phyloP scores from a whole-genome alignment of 2,797 vertebrate genomes.

The Cebuella pygmaea region DNA sequence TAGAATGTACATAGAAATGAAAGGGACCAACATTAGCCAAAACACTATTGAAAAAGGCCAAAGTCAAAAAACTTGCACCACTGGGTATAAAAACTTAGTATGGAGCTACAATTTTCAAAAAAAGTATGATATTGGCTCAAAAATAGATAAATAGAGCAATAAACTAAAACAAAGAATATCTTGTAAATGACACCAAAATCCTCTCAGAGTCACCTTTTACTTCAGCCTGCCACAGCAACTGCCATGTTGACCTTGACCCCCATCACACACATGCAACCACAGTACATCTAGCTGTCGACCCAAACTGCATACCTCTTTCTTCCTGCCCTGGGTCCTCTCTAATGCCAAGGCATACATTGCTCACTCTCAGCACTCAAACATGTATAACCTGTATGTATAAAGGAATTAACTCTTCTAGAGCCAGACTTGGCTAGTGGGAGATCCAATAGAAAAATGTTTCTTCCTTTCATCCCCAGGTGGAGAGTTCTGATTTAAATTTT shows the following conservation, averaged over 20 bases:
- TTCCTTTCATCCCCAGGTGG: not conserved
- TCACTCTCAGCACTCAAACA: not conserved
- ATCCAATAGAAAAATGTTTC: not conserved
- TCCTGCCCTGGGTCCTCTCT: not conserved
- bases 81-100: not conserved
- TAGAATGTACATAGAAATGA: not conserved
- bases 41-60: not conserved
- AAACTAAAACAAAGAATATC: not conserved
- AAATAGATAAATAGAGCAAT: not conserved
- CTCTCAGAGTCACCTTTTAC: not conserved
- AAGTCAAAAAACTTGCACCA: not conserved
- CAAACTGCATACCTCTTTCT: not conserved
- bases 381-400: not conserved
- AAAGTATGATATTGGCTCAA: not conserved
- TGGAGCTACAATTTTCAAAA: not conserved
- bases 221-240: not conserved
- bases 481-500: not conserved
- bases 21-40: not conserved
- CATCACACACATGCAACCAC: not conserved
- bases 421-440: not conserved
- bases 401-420: not conserved
- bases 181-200: not conserved
- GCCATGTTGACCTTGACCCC: not conserved
- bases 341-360: not conserved
- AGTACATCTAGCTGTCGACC: not conserved